These are phyloP conservation scores for Amia ocellicauda DNA, from an alignment of 2,113 vertebrate species.

Conservation along the genomic window DNA sequence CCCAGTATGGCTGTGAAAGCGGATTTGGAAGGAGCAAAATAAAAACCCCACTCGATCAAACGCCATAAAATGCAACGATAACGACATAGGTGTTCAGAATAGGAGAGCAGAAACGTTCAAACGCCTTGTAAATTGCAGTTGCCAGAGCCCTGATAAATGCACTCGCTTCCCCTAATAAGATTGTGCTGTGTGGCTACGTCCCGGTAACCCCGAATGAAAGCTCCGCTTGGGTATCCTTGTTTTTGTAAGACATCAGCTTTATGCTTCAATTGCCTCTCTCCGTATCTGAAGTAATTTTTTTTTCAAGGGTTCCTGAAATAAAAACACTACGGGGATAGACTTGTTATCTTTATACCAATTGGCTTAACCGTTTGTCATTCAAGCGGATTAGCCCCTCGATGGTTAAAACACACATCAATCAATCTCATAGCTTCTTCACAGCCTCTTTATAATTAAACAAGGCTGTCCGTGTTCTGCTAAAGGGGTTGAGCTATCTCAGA, in stretches of 20 bases:
- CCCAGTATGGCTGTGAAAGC: conserved; percentile 28
- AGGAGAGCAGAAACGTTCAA: conserved; percentile 15
- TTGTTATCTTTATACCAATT: conserved; percentile 53
- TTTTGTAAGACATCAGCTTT: conserved; percentile 8
- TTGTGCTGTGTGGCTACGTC: conserved; percentile 46
- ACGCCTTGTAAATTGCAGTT: conserved; percentile 35
- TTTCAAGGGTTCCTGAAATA: conserved; percentile 51
- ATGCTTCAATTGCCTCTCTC: conserved; percentile 37
- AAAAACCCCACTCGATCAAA: conserved; percentile 24
- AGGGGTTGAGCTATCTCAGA: conserved; percentile 25
- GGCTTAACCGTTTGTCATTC: conserved; percentile 61
- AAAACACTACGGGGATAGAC: conserved; percentile 55
- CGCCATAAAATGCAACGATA: conserved; percentile 30
- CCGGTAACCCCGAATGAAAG: conserved; percentile 48
- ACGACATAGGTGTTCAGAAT: conserved; percentile 33
- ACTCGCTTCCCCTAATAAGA: conserved; percentile 49
- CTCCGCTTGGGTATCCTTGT: conserved; percentile 19
- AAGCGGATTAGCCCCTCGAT: conserved; percentile 54
- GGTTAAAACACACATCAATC: conserved; percentile 62
- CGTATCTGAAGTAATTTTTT: conserved; percentile 23
- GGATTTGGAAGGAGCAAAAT: conserved; percentile 16
- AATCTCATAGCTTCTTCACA: conserved; percentile 37
- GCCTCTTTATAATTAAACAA: conserved; percentile 32
- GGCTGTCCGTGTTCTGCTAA: conserved; percentile 40
- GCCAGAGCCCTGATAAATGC: conserved; percentile 45